These are phyloP conservation scores for Hirudo medicinalis DNA, from an alignment of 1,140 invertebrate genomes.

Conservation along the genomic window DNA sequence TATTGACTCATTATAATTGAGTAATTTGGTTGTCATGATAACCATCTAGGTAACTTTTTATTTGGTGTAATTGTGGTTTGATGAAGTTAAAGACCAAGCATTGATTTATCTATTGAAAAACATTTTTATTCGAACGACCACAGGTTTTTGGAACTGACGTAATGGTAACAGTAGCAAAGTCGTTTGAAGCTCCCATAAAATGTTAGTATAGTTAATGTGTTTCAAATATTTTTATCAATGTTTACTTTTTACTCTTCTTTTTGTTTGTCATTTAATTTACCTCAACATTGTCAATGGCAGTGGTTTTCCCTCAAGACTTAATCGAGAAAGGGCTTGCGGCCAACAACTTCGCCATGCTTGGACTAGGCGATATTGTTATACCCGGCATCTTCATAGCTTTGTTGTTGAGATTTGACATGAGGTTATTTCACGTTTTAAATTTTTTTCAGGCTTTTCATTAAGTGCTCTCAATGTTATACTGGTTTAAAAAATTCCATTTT, in stretches of 20 bases:
- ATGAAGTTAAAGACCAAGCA: background rate
- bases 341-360: slow-evolving; percentile 94
- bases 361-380: slow-evolving; percentile 95
- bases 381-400: slow-evolving; percentile 98
- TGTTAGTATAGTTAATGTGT: slow-evolving; percentile 46
- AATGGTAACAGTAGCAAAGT: slow-evolving; percentile 99
- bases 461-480: too few species aligned
- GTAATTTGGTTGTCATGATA: too few species aligned
- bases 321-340: slow-evolving; percentile 78
- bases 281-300: slow-evolving; percentile 43
- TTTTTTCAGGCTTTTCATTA: background rate
- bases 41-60: too few species aligned
- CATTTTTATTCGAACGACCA: slow-evolving; percentile 23
- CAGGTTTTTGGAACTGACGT: slow-evolving; percentile 88
- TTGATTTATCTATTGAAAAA: background rate
- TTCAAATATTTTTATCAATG: too few species aligned
- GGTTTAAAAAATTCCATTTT: background rate
- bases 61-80: background rate
- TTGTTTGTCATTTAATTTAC: background rate
- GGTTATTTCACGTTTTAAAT: slow-evolving; percentile 37
- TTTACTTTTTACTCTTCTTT: too few species aligned
- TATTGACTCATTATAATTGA: too few species aligned
- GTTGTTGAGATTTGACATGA: slow-evolving; percentile 81
- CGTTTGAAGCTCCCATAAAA: slow-evolving; percentile 98
- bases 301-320: slow-evolving; percentile 96